Conservation (phyloP, 2,113 vertebrate species). For the Neofelis nebulosa region DNA sequence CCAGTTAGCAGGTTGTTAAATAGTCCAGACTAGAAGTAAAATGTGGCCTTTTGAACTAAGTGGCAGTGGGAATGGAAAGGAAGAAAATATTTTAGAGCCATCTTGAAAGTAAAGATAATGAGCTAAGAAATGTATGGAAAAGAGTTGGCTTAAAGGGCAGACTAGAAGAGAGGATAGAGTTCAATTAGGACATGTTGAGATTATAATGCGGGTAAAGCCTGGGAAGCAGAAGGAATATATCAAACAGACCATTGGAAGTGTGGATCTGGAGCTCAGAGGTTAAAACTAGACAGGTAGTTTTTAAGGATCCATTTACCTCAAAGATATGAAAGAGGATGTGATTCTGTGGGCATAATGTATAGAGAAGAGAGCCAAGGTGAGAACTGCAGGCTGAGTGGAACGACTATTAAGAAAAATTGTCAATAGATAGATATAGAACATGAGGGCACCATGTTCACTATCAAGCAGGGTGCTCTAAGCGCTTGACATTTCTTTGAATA, state of each 20-base stretch:
- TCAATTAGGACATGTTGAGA: neutral
- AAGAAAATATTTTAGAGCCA: neutral
- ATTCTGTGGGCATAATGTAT: neutral
- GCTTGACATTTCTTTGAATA: neutral
- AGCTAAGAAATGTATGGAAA: neutral
- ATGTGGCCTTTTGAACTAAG: slow-evolving; percentile 2
- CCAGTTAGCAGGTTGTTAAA: neutral
- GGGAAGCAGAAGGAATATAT: neutral
- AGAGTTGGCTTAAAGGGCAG: neutral
- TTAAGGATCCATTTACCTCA: neutral
- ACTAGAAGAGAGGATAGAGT: neutral
- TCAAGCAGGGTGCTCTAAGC: neutral
- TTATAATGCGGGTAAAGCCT: neutral
- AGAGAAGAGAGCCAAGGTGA: neutral
- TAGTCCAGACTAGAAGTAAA: neutral
- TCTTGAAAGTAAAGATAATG: slow-evolving; percentile 31
- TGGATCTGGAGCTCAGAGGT: neutral
- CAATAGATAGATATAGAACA: neutral
- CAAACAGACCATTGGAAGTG: neutral
- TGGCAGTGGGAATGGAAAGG: neutral
- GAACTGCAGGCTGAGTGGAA: neutral
- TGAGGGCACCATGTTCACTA: neutral
- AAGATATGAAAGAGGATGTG: neutral
- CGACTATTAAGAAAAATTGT: neutral
- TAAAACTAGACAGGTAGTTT: neutral